Evolutionary conservation across 2,797 vertebrate species (phyloP).

Genomic region (Eleutherodactylus coqui): DNA sequence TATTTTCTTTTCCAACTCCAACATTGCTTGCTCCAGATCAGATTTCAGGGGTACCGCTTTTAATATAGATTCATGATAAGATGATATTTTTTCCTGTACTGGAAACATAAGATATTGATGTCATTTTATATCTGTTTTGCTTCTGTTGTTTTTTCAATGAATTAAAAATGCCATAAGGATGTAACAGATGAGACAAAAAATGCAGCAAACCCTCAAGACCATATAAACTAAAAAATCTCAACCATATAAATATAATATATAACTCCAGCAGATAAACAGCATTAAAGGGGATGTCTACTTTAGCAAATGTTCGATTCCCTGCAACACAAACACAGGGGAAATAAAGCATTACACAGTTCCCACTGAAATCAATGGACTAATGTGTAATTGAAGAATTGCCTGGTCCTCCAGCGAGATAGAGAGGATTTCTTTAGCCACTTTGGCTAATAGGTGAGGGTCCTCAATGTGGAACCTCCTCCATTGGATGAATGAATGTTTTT

Average conservation of each 20-base stretch:
- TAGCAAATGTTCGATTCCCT: neutral
- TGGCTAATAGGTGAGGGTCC: no score
- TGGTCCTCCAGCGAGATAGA: no score
- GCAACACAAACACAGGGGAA: neutral
- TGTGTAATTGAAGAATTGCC: no score
- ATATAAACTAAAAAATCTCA: neutral
- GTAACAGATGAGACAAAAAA: neutral
- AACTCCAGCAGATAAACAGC: no score
- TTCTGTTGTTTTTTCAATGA: neutral
- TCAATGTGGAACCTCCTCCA: no score
- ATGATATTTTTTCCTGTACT: slow-evolving; percentile 74
- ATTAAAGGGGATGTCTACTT: neutral
- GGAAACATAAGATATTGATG: slow-evolving; percentile 30
- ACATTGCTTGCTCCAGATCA: slow-evolving; percentile 70
- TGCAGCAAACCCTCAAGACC: neutral
- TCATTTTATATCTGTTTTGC: neutral
- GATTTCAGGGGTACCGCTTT: slow-evolving; percentile 72
- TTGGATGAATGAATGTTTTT: no score
- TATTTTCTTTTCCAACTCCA: slow-evolving; percentile 72
- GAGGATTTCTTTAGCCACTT: no score
- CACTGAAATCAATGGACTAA: no score
- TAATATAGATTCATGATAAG: slow-evolving; percentile 68
- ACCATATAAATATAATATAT: neutral
- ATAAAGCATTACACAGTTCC: no score
- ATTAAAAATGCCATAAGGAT: neutral